These are phyloP conservation scores for Channa striata DNA, from an alignment of 2,797 vertebrate genomes.

Conservation along the genomic window DNA sequence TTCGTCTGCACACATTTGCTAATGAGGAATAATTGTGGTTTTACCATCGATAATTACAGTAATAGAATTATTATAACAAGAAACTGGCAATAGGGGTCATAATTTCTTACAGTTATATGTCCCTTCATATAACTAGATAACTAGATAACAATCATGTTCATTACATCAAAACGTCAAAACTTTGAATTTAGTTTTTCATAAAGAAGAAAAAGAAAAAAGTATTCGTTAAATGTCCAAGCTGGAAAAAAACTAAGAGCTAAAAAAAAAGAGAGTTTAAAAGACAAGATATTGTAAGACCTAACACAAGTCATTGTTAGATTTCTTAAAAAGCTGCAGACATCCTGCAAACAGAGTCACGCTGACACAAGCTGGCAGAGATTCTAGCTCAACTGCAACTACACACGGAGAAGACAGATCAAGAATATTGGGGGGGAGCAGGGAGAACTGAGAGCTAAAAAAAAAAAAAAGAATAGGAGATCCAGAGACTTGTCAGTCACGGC, in stretches of 20 bases:
- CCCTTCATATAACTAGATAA: no score
- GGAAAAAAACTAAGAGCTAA: background rate
- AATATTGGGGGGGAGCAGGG: constrained; percentile 57
- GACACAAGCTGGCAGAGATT: constrained; percentile 64
- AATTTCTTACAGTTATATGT: no score
- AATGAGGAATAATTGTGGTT: no score
- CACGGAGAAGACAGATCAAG: constrained; percentile 62
- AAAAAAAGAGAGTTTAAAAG: background rate
- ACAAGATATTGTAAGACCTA: constrained; percentile 11
- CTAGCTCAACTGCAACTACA: constrained; percentile 52
- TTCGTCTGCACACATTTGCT: no score
- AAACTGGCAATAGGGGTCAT: no score
- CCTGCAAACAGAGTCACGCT: constrained; percentile 48
- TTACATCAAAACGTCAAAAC: background rate
- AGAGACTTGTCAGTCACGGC: constrained; percentile 74
- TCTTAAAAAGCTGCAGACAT: constrained; percentile 39
- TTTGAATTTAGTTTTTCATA: background rate
- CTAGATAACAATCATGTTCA: no score
- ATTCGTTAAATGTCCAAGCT: background rate
- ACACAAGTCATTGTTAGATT: constrained; percentile 15
- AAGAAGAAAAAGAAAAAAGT: background rate
- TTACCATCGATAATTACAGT: no score
- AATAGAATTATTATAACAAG: no score
- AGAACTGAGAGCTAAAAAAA: constrained; percentile 53
- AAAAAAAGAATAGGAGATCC: constrained; percentile 71